Base-by-base conservation (phyloP, 2,888 invertebrate species). In the Tinea trinotella region DNA sequence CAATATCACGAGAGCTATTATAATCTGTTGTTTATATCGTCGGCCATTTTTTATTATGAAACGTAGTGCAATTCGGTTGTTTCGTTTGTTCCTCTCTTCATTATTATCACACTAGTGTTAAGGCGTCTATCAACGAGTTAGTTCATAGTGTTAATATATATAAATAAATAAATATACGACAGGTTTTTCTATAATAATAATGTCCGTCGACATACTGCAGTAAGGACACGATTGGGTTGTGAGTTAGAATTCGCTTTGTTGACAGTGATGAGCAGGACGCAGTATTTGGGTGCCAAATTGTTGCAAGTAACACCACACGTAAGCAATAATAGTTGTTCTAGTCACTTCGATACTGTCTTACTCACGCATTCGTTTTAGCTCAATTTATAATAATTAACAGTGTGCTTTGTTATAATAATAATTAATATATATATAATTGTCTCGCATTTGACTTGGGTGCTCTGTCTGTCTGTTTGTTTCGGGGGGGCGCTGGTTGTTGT, bases 111-210 rank as follows among this genome's bases (percentile, higher is more conserved):
- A 54, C 55, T 64, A 66, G 64, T 55, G 56, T 24, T 24, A 81
- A 80, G 78, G 71, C 66, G n/a, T 77, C 71, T 79, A 82, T 81
- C 82, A 83, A 80, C 82, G 82, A 83, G 82, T 78, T 82, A 83
- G 80, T n/a, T n/a, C n/a, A n/a, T n/a, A n/a, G n/a, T n/a, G n/a
- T n/a, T n/a, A n/a, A n/a, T n/a, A n/a, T n/a, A n/a, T n/a, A n/a
- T n/a, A n/a, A n/a, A n/a, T n/a, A n/a, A n/a, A n/a, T n/a, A n/a
- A n/a, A n/a, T n/a, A n/a, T n/a, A n/a, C n/a, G n/a, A n/a, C n/a
- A n/a, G n/a, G n/a, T n/a, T n/a, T n/a, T n/a, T n/a, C n/a, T n/a
- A n/a, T n/a, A n/a, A n/a, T n/a, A n/a, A n/a, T n/a, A n/a, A n/a
- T n/a, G n/a, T n/a, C n/a, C n/a, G n/a, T n/a, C n/a, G n/a, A n/a